Evolutionary conservation across 2,888 invertebrate species (phyloP), one percentile per base, ranked within the genome.

Genomic region (Eristalis arbustorum): DNA sequence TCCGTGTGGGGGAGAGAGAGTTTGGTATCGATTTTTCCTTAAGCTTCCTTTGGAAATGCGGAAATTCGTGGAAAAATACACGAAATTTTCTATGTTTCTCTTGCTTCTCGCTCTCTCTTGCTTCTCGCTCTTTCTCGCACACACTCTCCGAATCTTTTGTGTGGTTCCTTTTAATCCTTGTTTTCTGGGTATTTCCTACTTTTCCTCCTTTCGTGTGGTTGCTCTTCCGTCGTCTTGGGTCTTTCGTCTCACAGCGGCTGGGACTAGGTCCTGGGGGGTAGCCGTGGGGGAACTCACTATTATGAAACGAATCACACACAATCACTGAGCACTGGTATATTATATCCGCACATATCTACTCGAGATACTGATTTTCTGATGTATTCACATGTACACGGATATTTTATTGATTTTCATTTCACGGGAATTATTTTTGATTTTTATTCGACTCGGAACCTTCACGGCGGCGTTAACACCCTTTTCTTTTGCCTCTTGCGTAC

Each of bases 371-470:
- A 49, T 49, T 49, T 49, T 31, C 10, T 18, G 49, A 49, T 18
- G 49, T 49, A 49, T 49, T 49, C 57, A 40, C 84, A 62, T 69
- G 72, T 59, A 74, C 63, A 76, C 68, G 13, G 64, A 61, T 56
- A 69, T 57, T 71, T 75, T 80, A 84, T 84, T 84, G 84, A 84
- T 84, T 84, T 73, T 64, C 64, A 81, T 69, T 49, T 14, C 57
- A 78, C 57, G 64, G 23, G n/a, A 59, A 59, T 59, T 59, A 25
- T 25, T 25, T 25, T 59, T 18, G 49, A 49, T 49, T 18, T 49
- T 49, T 49, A 49, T 49, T 18, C 8, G 18, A n/a, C n/a, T 18
- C 8, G 8, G 49, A 18, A 49, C n/a, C 49, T 18, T 49, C 49
- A 18, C 18, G 5, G n/a, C 49, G 62, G 34, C 49, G 28, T 23